Base-by-base conservation (phyloP, 2,888 invertebrate genomes). In the Toxonevra muliebris region DNA sequence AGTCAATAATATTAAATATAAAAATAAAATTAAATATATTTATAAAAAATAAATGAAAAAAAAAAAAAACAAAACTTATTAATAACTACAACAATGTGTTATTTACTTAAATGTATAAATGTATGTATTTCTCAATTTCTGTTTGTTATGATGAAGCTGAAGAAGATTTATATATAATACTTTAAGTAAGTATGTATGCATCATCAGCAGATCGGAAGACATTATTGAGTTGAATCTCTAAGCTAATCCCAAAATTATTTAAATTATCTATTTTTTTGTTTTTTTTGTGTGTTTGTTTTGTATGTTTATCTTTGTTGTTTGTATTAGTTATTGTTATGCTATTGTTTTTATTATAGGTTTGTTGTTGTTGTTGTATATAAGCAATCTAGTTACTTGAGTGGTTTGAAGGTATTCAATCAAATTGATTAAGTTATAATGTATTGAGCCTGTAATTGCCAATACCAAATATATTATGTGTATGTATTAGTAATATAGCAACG, bases 1-100 rank as follows among this genome's bases (percentile, higher is more conserved):
- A 81, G 78, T 75, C 79, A 77, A 75, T 74, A 76, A 79, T 30
- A 9, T 13, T 19, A n/a, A 41, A 42, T n/a, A 30, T 15, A 5
- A 59, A 59, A 43, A 59, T 20, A 30, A 17, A 10, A 61, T 10
- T 30, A 45, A 61, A 61, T 41, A 30, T 48, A 41, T 76, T n/a
- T n/a, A n/a, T n/a, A 66, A 69, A 66, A 68, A 50, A 41, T 52
- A 53, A 17, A 65, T 30, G 40, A 58, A 61, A 13, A 68, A 50
- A 20, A 57, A 45, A 48, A 8, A 59, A 17, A 17, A 48, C 43
- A 50, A 60, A 43, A 30, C 10, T 10, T 20, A 20, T 9, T 11
- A n/a, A 19, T 54, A 13, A 53, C 2, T 19, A 41, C 5, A 20
- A 43, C 13, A 52, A 61, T 2, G 30, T 7, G 7, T 30, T 30